Evolutionary conservation across 2,888 invertebrate species (phyloP).

Genomic region (Epistrophe grossulariae): DNA sequence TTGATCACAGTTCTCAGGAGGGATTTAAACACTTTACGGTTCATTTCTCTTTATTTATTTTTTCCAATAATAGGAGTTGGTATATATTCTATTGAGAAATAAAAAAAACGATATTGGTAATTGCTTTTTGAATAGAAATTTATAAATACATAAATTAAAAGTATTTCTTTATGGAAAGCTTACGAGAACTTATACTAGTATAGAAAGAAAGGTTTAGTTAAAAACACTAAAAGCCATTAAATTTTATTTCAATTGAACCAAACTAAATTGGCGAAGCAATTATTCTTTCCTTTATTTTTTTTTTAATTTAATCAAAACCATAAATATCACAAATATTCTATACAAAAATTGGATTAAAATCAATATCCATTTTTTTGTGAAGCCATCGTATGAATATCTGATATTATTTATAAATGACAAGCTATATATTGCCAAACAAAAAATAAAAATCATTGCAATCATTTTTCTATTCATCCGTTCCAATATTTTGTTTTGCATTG

Average conservation of each 20-base stretch:
- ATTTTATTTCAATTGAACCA: neutral
- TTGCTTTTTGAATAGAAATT: constrained; percentile 11
- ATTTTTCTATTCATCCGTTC: constrained; percentile 24
- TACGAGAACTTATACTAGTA: neutral
- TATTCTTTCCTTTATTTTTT: neutral
- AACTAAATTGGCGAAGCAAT: neutral
- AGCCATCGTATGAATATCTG: neutral
- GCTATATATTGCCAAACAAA: neutral
- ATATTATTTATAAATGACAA: constrained; percentile 5
- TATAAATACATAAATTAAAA: neutral
- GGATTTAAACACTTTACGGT: constrained; percentile 17
- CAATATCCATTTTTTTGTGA: neutral
- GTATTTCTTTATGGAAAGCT: neutral
- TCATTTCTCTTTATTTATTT: neutral
- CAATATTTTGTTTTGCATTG: constrained; percentile 32
- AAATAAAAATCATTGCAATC: constrained; percentile 23
- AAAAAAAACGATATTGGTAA: neutral
- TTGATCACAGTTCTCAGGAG: constrained; percentile 3
- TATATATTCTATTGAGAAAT: neutral
- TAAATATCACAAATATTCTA: constrained; percentile 4
- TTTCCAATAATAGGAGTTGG: neutral
- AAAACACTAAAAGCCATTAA: neutral
- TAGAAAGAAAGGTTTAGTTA: neutral
- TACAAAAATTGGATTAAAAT: constrained; percentile 14
- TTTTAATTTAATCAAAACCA: constrained; percentile 19